Evolutionary conservation across 2,888 invertebrate species (phyloP).

Genomic region (Strigamia transsilvanica): DNA sequence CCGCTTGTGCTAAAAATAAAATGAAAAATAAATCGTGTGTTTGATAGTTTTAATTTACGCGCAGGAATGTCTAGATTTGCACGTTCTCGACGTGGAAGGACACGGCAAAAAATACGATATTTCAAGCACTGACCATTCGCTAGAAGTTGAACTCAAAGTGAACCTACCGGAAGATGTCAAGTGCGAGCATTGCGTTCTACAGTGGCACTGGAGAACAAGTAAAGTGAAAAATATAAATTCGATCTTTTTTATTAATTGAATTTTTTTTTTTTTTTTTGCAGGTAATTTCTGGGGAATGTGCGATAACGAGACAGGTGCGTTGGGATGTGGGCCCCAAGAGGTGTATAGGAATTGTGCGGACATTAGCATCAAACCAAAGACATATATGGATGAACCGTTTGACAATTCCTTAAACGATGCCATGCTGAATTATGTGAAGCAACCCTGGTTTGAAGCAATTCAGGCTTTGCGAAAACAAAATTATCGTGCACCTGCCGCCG

Average conservation of each 20-base stretch:
- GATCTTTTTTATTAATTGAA: neutral
- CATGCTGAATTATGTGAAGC: constrained; percentile 6
- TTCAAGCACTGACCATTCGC: neutral
- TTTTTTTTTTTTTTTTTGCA: neutral
- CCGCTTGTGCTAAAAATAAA: neutral
- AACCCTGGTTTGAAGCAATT: constrained; percentile 45
- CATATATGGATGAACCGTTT: neutral
- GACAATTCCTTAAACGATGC: constrained; percentile 39
- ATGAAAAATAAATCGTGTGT: too few species aligned
- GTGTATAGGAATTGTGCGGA: constrained; percentile 57
- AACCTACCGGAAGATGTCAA: neutral
- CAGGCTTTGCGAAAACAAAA: constrained; percentile 14
- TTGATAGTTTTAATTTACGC: neutral
- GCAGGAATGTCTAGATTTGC: constrained; percentile 18
- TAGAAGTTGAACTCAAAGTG: constrained; percentile 11
- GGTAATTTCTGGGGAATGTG: constrained; percentile 59
- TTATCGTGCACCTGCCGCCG: constrained; percentile 27
- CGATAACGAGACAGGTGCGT: constrained; percentile 57
- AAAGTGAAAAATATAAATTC: constrained; percentile 10
- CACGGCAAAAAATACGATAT: constrained; percentile 30
- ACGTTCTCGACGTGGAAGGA: constrained; percentile 5
- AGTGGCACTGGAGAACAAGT: constrained; percentile 51
- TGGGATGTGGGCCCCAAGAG: constrained; percentile 59
- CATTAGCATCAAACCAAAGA: constrained; percentile 54
- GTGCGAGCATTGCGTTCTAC: constrained; percentile 48